Evolutionary conservation across 1,140 invertebrate genomes (phyloP), one percentile per base, ranked within the genome.

Genomic region (Dendroctonus ponderosae): DNA sequence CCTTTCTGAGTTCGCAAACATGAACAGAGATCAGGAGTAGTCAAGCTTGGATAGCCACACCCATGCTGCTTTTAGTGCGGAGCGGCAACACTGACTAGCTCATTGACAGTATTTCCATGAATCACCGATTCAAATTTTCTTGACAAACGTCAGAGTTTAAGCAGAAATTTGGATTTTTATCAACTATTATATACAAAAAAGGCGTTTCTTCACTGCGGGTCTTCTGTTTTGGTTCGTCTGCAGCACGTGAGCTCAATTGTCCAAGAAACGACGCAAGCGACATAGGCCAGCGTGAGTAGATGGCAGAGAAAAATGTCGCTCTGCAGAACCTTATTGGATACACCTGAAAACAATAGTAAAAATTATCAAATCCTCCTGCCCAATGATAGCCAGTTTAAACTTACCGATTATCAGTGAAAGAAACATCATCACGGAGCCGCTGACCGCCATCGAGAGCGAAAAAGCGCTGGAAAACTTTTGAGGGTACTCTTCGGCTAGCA

Each of bases 221-320:
- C 26, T 26, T 26, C 26, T 26, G 3, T 52, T 6, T 58, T 58
- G 40, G 9, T 46, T 15, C 12, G 12, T 58, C 44, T 43, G 8
- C 12, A 12, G 12, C 7, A 12, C 5, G 38, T 37, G 42, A 76
- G 14, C 57, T 76, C 75, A 9, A 71, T 59, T 5, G 50, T 62
- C 75, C 75, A 76, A 12, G 67, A 67, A 39, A 75, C 61, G 5
- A 63, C 69, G 43, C 73, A 75, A 0, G 70, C 43, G 4, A 72
- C 54, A 53, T 72, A 71, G 3, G 68, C 70, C 43, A 58, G 26
- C 37, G 70, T 76, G 38, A 76, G 53, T 26, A 76, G 39, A 62
- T 76, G 72, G 14, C 74, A 73, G 0, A 74, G 72, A 71, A 74
- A 72, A 7, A 66, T 66, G 53, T 75, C 66, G 42, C 71, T 76